Percentiles rank a stretch among this genome's conserved stretches.
These are phyloP conservation scores for Macaca mulatta DNA, from an alignment of 2,113 vertebrate species.

Conservation along the genomic window DNA sequence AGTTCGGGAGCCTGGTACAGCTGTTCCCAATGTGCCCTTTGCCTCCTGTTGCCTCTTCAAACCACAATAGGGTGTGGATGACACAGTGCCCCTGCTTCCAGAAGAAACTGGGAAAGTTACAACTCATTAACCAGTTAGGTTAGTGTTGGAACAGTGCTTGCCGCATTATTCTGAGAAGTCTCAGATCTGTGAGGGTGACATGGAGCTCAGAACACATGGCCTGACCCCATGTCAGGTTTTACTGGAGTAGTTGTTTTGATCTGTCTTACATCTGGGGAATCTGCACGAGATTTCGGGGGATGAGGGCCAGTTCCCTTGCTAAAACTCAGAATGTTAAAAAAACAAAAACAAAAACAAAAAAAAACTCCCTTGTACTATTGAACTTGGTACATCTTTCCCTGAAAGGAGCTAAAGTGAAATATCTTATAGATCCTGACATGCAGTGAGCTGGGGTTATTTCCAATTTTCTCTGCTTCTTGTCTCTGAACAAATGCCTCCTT, in stretches of 20 bases:
- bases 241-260: conserved; percentile 36
- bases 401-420: neutral
- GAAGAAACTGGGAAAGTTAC: neutral
- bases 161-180: neutral
- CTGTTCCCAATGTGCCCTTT: neutral
- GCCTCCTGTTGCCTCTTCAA: neutral
- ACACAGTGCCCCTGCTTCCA: neutral
- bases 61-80: neutral
- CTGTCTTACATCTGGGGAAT: conserved; percentile 35
- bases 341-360: neutral
- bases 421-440: neutral
- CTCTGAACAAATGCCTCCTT: neutral
- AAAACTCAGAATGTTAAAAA: conserved; percentile 21
- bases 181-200: neutral
- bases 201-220: neutral
- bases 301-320: neutral
- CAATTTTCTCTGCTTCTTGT: neutral
- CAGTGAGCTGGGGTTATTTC: neutral
- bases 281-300: neutral
- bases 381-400: neutral
- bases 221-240: neutral
- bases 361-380: neutral
- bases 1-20: conserved; percentile 21
- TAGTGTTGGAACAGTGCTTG: neutral
- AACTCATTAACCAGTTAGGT: neutral